Conservation (phyloP, 1,140 invertebrate genomes). For the Dreissena rostriformis region DNA sequence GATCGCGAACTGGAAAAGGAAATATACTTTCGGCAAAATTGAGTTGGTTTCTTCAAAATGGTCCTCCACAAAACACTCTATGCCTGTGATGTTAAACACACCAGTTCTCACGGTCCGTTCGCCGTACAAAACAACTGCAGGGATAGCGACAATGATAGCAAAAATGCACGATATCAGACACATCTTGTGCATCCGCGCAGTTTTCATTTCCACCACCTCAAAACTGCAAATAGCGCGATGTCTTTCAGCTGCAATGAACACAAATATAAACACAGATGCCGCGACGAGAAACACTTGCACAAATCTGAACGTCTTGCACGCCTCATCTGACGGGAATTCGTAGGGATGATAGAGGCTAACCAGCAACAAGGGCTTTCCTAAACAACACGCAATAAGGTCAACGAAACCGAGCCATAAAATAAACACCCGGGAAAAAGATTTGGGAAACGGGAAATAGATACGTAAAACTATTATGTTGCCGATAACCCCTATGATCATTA, state of each 20-base stretch:
- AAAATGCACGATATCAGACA: background rate
- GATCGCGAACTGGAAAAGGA: background rate
- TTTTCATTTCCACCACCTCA: conserved; percentile 3
- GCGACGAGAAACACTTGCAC: background rate
- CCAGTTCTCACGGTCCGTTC: background rate
- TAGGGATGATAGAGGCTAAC: background rate
- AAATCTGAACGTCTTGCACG: background rate
- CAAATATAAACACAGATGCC: conserved; percentile 5
- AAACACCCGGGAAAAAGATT: conserved; percentile 1
- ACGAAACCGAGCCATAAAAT: background rate
- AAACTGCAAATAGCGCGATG: conserved; percentile 2
- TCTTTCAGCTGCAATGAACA: background rate
- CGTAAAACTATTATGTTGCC: background rate
- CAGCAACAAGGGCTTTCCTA: background rate
- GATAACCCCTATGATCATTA: background rate
- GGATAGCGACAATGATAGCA: background rate
- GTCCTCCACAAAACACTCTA: conserved; percentile 1
- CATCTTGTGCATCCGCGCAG: background rate
- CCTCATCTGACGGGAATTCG: background rate
- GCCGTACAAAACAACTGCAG: background rate
- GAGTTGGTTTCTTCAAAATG: background rate
- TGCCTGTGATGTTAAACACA: background rate
- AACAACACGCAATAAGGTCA: background rate
- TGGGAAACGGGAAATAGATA: background rate
- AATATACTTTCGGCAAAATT: conserved; percentile 2